Evolutionary conservation across 2,113 vertebrate species (phyloP).

Genomic region (Gallinago media): DNA sequence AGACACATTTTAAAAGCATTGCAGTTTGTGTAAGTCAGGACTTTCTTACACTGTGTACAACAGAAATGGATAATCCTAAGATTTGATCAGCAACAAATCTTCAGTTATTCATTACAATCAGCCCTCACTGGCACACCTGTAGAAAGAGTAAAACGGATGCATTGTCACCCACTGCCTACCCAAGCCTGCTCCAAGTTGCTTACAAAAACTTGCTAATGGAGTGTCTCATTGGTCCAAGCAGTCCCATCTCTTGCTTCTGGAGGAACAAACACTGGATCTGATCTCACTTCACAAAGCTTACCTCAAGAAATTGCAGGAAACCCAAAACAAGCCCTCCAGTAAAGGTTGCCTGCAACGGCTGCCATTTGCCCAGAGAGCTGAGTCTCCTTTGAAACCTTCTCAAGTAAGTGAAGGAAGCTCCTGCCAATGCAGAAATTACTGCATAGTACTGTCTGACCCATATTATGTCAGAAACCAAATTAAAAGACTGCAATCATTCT

Average conservation of each 20-base stretch:
- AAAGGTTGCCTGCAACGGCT: not conserved
- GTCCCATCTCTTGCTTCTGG: not conserved
- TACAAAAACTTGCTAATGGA: not conserved
- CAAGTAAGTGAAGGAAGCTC: not conserved
- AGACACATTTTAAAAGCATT: too few species aligned
- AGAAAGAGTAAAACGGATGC: not conserved
- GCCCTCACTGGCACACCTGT: not conserved
- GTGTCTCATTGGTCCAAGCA: not conserved
- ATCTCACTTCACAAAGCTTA: not conserved
- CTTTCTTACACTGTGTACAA: too few species aligned
- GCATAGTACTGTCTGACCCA: not conserved
- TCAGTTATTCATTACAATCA: not conserved
- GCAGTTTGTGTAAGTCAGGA: too few species aligned
- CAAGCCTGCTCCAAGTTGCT: not conserved
- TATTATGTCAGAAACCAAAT: not conserved
- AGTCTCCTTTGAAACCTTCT: not conserved
- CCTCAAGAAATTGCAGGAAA: not conserved
- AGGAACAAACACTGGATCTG: not conserved
- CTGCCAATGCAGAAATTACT: not conserved
- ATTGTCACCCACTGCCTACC: not conserved
- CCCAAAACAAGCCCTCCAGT: not conserved
- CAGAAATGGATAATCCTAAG: too few species aligned
- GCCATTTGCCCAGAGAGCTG: not conserved
- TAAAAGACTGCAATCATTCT: not conserved
- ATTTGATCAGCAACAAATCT: too few species aligned